phyloP scores from a whole-genome alignment of 2,113 vertebrate genomes.

The Gasterosteus aculeatus region DNA sequence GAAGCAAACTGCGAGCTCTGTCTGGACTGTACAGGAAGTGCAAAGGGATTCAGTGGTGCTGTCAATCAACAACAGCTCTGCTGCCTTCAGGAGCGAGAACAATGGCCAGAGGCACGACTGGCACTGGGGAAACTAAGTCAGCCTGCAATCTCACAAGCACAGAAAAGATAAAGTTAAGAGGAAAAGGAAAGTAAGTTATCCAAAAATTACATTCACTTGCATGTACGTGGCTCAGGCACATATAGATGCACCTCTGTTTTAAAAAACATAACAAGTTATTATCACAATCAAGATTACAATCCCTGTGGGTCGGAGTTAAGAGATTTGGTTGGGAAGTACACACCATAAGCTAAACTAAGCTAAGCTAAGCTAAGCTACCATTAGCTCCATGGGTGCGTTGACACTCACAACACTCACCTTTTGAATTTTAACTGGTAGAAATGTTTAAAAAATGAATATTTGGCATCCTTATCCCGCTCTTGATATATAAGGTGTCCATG shows the following conservation, averaged over 20 bases:
- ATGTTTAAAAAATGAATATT: not conserved
- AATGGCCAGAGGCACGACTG: slow-evolving; percentile 69
- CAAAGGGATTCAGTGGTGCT: slow-evolving; percentile 72
- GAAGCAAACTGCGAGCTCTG: slow-evolving; percentile 69
- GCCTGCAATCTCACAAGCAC: slow-evolving; percentile 61
- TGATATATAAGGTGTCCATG: not conserved
- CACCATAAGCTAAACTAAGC: slow-evolving; percentile 37
- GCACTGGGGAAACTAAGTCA: slow-evolving; percentile 64
- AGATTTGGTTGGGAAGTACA: slow-evolving; percentile 42
- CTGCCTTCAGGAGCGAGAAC: slow-evolving; percentile 74
- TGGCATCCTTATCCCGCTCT: not conserved
- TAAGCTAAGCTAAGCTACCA: slow-evolving; percentile 32
- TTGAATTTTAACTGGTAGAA: not conserved
- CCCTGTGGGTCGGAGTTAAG: slow-evolving; percentile 4
- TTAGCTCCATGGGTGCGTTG: slow-evolving; percentile 43
- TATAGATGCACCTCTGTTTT: slow-evolving; percentile 9
- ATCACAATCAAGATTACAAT: slow-evolving; percentile 54
- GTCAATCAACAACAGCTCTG: slow-evolving; percentile 76
- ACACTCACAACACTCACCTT: not conserved
- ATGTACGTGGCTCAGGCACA: not conserved
- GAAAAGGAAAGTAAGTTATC: slow-evolving; percentile 52
- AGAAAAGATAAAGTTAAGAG: slow-evolving; percentile 64
- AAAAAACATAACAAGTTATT: slow-evolving; percentile 31
- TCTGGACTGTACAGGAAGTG: slow-evolving; percentile 81
- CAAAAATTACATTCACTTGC: slow-evolving; percentile 12